Conservation (phyloP, 2,888 invertebrate genomes). For the Temnothorax rugatulus region DNA sequence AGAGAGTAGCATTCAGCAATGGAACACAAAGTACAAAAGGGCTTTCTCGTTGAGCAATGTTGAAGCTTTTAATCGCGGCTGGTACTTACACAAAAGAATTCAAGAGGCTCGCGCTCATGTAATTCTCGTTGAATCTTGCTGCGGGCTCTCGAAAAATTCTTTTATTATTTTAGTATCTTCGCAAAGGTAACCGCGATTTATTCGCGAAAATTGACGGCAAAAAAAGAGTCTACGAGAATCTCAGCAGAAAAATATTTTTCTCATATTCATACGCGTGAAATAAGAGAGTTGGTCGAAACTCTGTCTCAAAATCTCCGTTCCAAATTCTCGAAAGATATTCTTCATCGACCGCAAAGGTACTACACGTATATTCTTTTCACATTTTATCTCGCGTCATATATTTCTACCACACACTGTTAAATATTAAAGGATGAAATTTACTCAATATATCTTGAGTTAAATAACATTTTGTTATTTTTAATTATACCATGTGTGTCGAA, state of each 20-base stretch:
- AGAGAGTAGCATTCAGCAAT: slow-evolving; percentile 33
- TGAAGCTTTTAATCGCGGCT: slow-evolving; percentile 44
- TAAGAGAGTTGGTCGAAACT: slow-evolving; percentile 20
- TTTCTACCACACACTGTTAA: background rate
- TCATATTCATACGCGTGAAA: background rate
- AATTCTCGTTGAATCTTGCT: slow-evolving; percentile 29
- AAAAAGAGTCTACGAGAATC: slow-evolving; percentile 18
- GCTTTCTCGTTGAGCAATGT: slow-evolving; percentile 22
- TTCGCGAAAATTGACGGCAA: slow-evolving; percentile 8
- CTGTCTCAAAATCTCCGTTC: background rate
- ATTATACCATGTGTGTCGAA: too few relatives aligned
- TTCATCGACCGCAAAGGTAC: background rate
- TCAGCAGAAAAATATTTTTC: slow-evolving; percentile 40
- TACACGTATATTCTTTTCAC: slow-evolving; percentile 17
- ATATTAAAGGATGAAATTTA: too few relatives aligned
- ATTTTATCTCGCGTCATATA: slow-evolving; percentile 5
- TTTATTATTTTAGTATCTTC: slow-evolving; percentile 41
- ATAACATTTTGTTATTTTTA: too few relatives aligned
- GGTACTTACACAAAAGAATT: slow-evolving; percentile 33
- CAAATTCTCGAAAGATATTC: slow-evolving; percentile 14
- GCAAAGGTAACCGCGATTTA: background rate
- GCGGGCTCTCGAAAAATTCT: slow-evolving; percentile 33
- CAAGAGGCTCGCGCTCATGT: slow-evolving; percentile 28
- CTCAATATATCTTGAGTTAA: too few relatives aligned
- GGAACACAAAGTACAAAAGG: slow-evolving; percentile 33